Evolutionary conservation across 1,140 invertebrate genomes (phyloP).

Genomic region (Leptestheria dahalacensis): DNA sequence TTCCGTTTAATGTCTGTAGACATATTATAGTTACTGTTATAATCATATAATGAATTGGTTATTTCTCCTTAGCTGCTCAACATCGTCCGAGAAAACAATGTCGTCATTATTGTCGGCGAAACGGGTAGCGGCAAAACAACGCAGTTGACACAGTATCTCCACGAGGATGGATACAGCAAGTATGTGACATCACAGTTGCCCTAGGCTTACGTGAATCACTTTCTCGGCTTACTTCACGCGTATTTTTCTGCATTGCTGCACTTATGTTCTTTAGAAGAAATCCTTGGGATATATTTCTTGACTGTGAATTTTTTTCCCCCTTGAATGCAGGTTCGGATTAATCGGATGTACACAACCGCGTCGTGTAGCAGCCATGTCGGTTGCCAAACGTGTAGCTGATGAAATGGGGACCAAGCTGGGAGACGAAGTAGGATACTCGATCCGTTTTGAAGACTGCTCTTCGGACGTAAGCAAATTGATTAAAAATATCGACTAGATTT

Average conservation of each 20-base stretch:
- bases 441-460: constrained; percentile 98
- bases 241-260: too few relatives aligned
- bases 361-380: constrained; percentile 95
- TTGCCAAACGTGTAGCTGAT: constrained; percentile 95
- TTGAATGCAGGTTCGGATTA: constrained; percentile 73
- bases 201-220: too few relatives aligned
- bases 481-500: neutral
- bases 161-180: constrained; percentile 65
- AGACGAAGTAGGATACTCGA: constrained; percentile 93
- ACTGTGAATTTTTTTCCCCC: constrained; percentile 45
- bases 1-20: neutral
- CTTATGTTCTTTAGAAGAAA: neutral
- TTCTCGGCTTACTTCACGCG: too few relatives aligned
- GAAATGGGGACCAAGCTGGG: constrained; percentile 86
- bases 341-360: constrained; percentile 91
- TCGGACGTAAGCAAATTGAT: constrained; percentile 45
- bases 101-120: constrained; percentile 94
- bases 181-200: too few relatives aligned
- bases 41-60: neutral
- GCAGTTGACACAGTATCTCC: constrained; percentile 94
- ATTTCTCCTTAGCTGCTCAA: constrained; percentile 45
- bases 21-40: neutral
- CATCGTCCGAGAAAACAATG: constrained; percentile 85
- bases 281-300: neutral
- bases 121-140: constrained; percentile 98